Conservation (phyloP, 2,113 vertebrate species). For the Pedetes capensis region DNA sequence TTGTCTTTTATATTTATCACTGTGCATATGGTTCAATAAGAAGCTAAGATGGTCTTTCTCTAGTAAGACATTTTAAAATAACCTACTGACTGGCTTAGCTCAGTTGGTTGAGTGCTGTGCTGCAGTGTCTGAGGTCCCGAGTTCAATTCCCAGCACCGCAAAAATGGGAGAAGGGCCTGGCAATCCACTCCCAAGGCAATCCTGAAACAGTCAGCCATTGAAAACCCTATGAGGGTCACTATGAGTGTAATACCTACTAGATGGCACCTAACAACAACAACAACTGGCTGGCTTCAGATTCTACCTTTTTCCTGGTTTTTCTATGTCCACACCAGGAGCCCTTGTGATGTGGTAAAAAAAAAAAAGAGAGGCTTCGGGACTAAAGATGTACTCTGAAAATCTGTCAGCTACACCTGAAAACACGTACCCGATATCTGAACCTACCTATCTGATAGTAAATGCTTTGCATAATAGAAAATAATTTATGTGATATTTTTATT, state of each 20-base stretch:
- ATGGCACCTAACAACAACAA: too few species aligned
- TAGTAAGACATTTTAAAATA: background rate
- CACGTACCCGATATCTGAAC: background rate
- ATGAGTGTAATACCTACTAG: too few species aligned
- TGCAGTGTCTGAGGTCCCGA: too few species aligned
- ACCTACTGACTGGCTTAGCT: too few species aligned
- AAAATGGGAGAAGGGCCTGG: too few species aligned
- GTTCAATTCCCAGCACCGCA: too few species aligned
- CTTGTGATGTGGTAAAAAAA: rapidly evolving
- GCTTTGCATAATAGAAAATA: background rate
- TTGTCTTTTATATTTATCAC: background rate
- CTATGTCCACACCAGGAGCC: rapidly evolving
- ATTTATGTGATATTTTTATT: background rate
- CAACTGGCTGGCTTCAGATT: background rate
- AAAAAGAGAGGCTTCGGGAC: background rate
- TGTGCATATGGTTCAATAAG: background rate
- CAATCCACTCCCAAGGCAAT: too few species aligned
- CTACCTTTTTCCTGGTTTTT: background rate
- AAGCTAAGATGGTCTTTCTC: background rate
- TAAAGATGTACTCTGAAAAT: too few species aligned
- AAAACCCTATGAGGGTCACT: too few species aligned
- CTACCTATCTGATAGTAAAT: background rate
- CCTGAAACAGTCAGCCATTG: too few species aligned
- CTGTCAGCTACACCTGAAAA: too few species aligned
- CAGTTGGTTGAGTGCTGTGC: too few species aligned